These are phyloP conservation scores for Biston betularia DNA, from an alignment of 2,888 invertebrate genomes.

Conservation along the genomic window DNA sequence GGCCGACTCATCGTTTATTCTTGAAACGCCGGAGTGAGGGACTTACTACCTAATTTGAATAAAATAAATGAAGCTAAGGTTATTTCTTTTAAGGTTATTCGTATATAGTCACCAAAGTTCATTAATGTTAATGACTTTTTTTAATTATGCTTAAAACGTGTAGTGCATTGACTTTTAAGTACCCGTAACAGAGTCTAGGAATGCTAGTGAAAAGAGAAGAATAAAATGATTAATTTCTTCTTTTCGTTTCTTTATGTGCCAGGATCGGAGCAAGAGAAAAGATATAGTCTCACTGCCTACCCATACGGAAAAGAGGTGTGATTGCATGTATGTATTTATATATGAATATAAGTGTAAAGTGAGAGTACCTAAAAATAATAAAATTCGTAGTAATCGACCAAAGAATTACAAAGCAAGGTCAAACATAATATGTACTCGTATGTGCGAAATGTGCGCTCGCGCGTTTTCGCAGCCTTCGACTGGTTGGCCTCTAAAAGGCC, in stretches of 20 bases:
- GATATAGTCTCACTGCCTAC: too few species aligned
- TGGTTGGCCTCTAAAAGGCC: slow-evolving; percentile 36
- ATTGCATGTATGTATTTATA: neutral
- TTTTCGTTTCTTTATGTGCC: too few species aligned
- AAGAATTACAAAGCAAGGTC: neutral
- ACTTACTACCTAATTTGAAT: slow-evolving; percentile 16
- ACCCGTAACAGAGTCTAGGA: too few species aligned
- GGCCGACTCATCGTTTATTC: slow-evolving; percentile 51
- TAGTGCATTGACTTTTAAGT: too few species aligned
- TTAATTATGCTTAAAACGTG: too few species aligned
- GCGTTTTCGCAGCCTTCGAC: slow-evolving; percentile 39
- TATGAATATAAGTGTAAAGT: neutral
- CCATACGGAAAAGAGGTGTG: too few species aligned
- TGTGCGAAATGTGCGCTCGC: slow-evolving; percentile 54
- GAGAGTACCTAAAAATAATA: neutral
- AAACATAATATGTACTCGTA: neutral
- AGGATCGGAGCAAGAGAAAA: too few species aligned
- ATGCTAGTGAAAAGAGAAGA: too few species aligned
- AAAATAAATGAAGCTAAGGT: slow-evolving; percentile 2
- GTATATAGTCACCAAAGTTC: neutral
- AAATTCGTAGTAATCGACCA: neutral
- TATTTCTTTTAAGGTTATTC: neutral
- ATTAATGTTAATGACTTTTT: neutral
- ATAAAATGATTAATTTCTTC: too few species aligned
- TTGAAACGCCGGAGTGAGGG: slow-evolving; percentile 28